Evolutionary conservation across 2,797 vertebrate species (phyloP).

Genomic region (Hipposideros larvatus): DNA sequence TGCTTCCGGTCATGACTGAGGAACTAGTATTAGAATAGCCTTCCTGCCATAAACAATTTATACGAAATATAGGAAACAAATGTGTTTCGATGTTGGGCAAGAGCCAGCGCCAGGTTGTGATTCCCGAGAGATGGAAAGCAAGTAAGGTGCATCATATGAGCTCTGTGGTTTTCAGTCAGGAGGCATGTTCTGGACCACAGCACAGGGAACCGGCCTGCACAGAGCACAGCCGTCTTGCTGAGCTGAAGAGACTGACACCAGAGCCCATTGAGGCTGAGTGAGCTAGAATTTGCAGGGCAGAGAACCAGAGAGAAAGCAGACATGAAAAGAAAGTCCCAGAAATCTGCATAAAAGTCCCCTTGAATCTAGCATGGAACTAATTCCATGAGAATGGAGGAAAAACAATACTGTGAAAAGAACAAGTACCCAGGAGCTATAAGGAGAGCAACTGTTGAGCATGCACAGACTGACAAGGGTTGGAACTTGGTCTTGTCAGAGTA

Average conservation of each 20-base stretch:
- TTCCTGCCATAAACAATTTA: background rate
- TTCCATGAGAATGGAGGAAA: background rate
- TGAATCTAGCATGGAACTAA: background rate
- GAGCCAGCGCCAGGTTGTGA: background rate
- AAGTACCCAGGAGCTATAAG: background rate
- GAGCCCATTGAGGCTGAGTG: background rate
- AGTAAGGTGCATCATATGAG: background rate
- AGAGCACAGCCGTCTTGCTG: background rate
- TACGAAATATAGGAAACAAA: background rate
- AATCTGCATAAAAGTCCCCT: background rate
- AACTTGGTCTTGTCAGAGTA: background rate
- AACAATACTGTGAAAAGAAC: background rate
- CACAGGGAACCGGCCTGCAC: background rate
- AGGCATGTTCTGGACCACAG: background rate
- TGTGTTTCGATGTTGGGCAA: background rate
- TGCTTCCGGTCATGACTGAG: background rate
- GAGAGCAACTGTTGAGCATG: accelerated
- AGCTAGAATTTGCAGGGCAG: background rate
- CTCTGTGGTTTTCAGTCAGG: background rate
- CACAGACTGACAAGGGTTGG: background rate
- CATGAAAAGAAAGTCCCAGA: background rate
- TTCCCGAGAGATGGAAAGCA: background rate
- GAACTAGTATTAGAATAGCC: background rate
- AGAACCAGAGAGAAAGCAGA: background rate
- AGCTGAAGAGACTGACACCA: background rate